Evolutionary conservation across 2,888 invertebrate genomes (phyloP).

Genomic region (Erynnis tages): DNA sequence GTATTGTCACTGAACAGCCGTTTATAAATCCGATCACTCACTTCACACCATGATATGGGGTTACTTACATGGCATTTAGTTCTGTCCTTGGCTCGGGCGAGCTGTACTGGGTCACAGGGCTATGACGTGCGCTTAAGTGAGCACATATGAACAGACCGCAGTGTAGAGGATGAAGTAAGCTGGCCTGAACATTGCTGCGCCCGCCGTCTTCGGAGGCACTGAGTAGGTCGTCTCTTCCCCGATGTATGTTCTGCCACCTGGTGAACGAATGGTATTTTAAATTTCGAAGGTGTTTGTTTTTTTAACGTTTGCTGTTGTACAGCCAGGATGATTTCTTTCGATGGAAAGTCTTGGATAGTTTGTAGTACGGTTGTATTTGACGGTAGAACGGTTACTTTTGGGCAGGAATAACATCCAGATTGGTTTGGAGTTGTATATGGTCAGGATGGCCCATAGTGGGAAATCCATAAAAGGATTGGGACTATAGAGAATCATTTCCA

Average conservation of each 20-base stretch:
- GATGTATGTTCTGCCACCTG: slow-evolving; percentile 36
- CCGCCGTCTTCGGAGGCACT: slow-evolving; percentile 53
- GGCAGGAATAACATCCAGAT: too few relatives aligned
- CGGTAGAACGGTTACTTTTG: too few relatives aligned
- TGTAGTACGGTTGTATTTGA: too few relatives aligned
- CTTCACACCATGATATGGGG: not conserved
- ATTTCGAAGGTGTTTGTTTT: not conserved
- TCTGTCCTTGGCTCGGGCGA: slow-evolving; percentile 36
- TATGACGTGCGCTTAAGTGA: slow-evolving; percentile 43
- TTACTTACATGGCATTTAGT: slow-evolving; percentile 32
- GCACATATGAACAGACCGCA: too few relatives aligned
- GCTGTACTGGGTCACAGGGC: slow-evolving; percentile 36
- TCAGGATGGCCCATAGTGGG: too few relatives aligned
- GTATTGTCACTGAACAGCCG: slow-evolving; percentile 31
- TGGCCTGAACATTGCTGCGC: slow-evolving; percentile 40
- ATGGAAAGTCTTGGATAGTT: too few relatives aligned
- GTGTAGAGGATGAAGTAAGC: slow-evolving; percentile 37
- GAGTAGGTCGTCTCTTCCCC: slow-evolving; percentile 52
- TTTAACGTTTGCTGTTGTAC: too few relatives aligned
- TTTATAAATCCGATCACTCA: not conserved
- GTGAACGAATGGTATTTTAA: slow-evolving; percentile 15
- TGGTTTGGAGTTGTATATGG: too few relatives aligned
- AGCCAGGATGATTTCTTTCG: too few relatives aligned
- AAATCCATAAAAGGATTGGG: too few relatives aligned
- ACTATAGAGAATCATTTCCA: too few relatives aligned